Evolutionary conservation across 2,113 vertebrate species (phyloP), one percentile per base, ranked within the genome.

Genomic region (Pardalotus punctatus): DNA sequence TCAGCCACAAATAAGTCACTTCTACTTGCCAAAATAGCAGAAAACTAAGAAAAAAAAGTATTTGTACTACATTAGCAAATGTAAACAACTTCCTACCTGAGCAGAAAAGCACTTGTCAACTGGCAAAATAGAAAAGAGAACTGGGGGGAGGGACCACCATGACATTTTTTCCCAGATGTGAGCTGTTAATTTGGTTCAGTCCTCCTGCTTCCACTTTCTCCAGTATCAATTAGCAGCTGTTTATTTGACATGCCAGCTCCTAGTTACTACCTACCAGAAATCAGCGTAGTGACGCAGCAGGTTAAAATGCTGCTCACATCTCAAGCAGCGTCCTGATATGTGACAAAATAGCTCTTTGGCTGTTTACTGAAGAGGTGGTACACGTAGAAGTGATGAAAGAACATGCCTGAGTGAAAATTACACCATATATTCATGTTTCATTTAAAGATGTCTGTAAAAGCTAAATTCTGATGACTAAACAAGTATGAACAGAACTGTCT

Each of bases 281-380:
- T 5, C 33, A 85, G 12, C 2, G 24, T 6, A 53, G n/a, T n/a
- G 22, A 85, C 19, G 76, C n/a, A 29, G 21, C 15, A 67, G 40
- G 42, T 58, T 79, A 70, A 23, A 69, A 15, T 12, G 15, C 24
- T 51, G 25, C 12, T 65, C 20, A 31, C 1, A 4, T 25, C 36
- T 48, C 47, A 48, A 48, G 47, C 47, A 48, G 22, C 23, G 22
- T 48, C 47, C 22, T 48, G 12, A 24, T 10, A 61, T 0, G 0
- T 13, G 14, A 81, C 28, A 35, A 35, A 69, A 28, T 0, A 56
- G 54, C 6, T 80, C 17, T 40, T 31, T 28, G 17, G 36, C 20
- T 69, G 7, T n/a, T 65, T 35, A 61, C 28, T 73, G 57, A 61
- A 88, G 23, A 54, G 10, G n/a, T 0, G 1, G 2, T 27, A 43